A percentile compares a stretch with the other conserved stretches of the same genome.
Conservation (phyloP, 2,797 vertebrate species). For the Microhierax caerulescens region DNA sequence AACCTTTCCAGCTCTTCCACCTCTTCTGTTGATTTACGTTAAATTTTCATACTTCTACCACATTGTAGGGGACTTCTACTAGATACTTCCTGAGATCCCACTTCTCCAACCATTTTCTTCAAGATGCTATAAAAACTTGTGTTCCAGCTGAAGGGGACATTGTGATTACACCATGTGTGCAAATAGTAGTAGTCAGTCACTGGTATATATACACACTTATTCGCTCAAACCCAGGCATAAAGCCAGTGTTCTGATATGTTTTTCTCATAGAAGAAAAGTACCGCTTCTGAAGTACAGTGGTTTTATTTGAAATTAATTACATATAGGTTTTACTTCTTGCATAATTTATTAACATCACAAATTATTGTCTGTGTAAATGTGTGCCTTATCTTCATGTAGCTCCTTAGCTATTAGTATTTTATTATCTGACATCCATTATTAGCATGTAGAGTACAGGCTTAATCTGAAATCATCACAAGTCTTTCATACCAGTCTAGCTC, state of each 20-base stretch:
- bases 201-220: background rate
- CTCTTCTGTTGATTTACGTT: background rate
- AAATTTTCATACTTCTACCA: background rate
- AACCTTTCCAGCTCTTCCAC: background rate
- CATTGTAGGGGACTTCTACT: background rate
- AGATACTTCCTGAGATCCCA: background rate
- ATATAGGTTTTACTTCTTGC: background rate
- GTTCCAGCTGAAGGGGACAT: background rate
- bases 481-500: background rate
- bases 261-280: background rate
- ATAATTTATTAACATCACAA: background rate
- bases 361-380: background rate
- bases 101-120: background rate
- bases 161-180: background rate
- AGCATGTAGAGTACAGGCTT: background rate
- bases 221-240: background rate
- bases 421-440: background rate
- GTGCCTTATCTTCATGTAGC: background rate
- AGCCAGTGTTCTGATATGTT: background rate
- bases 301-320: background rate
- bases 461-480: background rate
- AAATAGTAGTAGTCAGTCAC: background rate
- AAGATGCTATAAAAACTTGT: background rate
- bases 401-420: background rate
- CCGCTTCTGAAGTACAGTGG: background rate